Evolutionary conservation across 2,888 invertebrate species (phyloP), one percentile per base, ranked within the genome.

Genomic region (Celastrina argiolus): DNA sequence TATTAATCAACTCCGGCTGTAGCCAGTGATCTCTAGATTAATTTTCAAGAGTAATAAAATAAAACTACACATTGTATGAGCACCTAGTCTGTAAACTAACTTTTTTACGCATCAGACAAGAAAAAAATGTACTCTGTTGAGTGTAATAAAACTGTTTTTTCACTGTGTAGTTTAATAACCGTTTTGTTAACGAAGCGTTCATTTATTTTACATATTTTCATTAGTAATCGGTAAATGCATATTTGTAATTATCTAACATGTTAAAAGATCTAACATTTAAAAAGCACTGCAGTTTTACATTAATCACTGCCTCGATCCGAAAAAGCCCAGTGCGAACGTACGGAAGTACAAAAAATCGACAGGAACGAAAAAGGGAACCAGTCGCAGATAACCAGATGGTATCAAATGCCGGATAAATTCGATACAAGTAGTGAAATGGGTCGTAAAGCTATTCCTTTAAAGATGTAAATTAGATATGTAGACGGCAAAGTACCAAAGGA

Each of bases 361-460:
- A 22, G 61, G 39, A 39, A 36, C 14, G 61, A 61, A 61, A 61
- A 61, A 61, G 36, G 61, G 39, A 61, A 7, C 36, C 14, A n/a
- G 61, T 22, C 34, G 14, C 36, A 14, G 61, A 61, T 61, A 61
- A 61, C 22, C 61, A 39, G 36, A 61, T 36, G 61, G 61, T 61
- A 61, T 61, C 34, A 61, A 61, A 39, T 22, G 39, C 36, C 61
- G 39, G 22, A 61, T 61, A 61, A 61, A 61, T 36, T 61, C 61
- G 18, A 36, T 36, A 36, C 61, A 36, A 36, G 61, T 39, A 61
- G 61, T 61, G 61, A 61, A 61, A 61, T 61, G 61, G 61, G 34
- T 22, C 36, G 61, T 59, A 36, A 61, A 61, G 61, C 36, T 61
- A 61, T 61, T 61, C 61, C 61, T 59, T 39, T 61, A 61, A 22